Evolutionary conservation across 2,113 vertebrate genomes (phyloP).

Genomic region (Ovibos moschatus): DNA sequence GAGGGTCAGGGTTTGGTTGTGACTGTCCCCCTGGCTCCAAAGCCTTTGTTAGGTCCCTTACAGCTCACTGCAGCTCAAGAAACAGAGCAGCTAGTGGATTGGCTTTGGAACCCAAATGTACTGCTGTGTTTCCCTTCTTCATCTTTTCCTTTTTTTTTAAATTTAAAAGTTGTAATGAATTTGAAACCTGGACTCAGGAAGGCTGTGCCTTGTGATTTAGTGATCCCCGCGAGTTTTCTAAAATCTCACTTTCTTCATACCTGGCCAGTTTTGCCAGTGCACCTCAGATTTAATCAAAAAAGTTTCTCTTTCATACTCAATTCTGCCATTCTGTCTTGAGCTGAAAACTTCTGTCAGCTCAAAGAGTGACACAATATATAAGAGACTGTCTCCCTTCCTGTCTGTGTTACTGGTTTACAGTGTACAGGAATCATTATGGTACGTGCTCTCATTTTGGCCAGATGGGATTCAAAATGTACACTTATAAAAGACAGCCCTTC

Average conservation of each 20-base stretch:
- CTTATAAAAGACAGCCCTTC: not conserved
- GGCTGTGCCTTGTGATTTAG: not conserved
- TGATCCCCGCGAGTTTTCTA: not conserved
- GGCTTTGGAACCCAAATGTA: not conserved
- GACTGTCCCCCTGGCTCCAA: not conserved
- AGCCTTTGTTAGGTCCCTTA: not conserved
- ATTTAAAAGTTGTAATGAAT: not conserved
- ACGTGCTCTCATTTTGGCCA: not conserved
- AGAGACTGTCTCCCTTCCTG: not conserved
- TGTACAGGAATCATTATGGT: not conserved
- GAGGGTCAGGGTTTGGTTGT: not conserved
- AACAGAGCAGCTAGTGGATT: not conserved
- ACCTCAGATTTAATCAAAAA: conserved; percentile 11
- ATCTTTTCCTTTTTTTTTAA: not conserved
- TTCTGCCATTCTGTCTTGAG: not conserved
- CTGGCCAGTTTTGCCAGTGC: not conserved
- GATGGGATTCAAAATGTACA: not conserved
- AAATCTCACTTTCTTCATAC: not conserved
- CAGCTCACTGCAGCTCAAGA: not conserved
- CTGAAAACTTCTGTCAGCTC: not conserved
- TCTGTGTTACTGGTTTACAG: not conserved
- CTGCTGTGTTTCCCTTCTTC: not conserved
- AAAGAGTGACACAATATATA: not conserved
- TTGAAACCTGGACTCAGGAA: not conserved
- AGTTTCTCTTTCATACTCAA: not conserved